Percentiles rank a stretch among this genome's conserved stretches.
Conservation (phyloP, 2,113 vertebrate species). For the Ochotona curzoniae region DNA sequence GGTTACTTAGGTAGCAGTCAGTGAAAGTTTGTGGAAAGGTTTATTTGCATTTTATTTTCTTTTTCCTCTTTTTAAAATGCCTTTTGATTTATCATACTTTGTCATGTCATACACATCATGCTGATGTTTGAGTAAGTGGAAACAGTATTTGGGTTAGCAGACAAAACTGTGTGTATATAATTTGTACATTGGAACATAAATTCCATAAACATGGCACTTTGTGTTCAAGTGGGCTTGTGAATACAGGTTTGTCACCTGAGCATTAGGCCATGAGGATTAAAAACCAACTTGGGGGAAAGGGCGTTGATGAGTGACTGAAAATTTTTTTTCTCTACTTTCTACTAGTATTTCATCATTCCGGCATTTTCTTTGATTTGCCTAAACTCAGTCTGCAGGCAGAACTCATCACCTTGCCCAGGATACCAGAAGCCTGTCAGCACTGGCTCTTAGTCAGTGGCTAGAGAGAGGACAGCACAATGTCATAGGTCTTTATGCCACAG, state of each 20-base stretch:
- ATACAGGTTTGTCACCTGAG: neutral
- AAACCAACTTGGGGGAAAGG: slow-evolving; percentile 10
- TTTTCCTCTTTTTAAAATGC: neutral
- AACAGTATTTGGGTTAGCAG: neutral
- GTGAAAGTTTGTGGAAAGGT: slow-evolving; percentile 35
- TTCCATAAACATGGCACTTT: neutral
- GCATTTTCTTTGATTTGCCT: slow-evolving; percentile 51
- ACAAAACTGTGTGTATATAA: neutral
- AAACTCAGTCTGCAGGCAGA: slow-evolving; percentile 8
- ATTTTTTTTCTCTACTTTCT: slow-evolving; percentile 20
- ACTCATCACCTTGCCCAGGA: neutral
- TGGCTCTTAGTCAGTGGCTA: neutral
- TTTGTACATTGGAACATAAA: neutral
- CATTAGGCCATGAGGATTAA: slow-evolving; percentile 14
- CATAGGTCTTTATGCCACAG: neutral
- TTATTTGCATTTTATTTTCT: slow-evolving; percentile 34
- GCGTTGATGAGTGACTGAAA: neutral
- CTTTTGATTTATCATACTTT: neutral
- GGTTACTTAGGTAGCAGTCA: neutral
- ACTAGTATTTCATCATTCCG: neutral
- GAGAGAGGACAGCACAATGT: neutral
- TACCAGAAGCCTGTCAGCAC: neutral
- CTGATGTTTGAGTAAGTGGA: neutral
- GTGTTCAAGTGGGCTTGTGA: neutral
- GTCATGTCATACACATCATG: neutral